These are phyloP conservation scores for Leucozona laternaria DNA, from an alignment of 2,888 invertebrate genomes.

Conservation along the genomic window DNA sequence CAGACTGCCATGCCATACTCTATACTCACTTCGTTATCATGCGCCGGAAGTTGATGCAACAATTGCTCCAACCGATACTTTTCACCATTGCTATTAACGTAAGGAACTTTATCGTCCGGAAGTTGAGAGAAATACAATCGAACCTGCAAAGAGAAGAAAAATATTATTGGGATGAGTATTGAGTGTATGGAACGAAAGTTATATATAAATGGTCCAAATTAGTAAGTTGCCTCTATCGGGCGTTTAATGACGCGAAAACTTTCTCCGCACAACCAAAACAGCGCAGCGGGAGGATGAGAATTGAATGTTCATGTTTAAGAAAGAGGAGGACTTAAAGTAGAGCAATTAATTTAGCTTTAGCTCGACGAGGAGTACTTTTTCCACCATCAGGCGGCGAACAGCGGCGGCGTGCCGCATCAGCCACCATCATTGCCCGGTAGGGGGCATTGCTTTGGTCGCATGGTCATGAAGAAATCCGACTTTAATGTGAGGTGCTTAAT, in stretches of 20 bases:
- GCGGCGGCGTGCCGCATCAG: constrained; percentile 22
- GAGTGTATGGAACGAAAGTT: constrained; percentile 21
- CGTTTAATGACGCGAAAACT: constrained; percentile 70
- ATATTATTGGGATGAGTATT: constrained; percentile 19
- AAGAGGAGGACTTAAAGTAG: constrained; percentile 52
- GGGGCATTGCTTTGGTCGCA: constrained; percentile 41
- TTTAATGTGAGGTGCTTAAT: constrained; percentile 55
- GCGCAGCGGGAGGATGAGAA: constrained; percentile 42
- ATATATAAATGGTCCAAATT: constrained; percentile 67
- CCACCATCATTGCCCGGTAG: constrained; percentile 16
- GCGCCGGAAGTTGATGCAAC: constrained; percentile 97
- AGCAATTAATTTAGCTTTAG: constrained; percentile 71
- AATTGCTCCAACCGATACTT: constrained; percentile 97
- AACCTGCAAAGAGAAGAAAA: constrained; percentile 88
- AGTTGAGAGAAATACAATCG: constrained; percentile 98
- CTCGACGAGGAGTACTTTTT: constrained; percentile 39
- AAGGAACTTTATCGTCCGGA: constrained; percentile 98
- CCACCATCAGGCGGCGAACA: not conserved
- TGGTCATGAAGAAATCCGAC: constrained; percentile 45
- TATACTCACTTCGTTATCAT: constrained; percentile 93
- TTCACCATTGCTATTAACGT: constrained; percentile 97
- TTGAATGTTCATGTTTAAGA: constrained; percentile 1
- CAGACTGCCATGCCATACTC: constrained; percentile 10
- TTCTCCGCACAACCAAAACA: constrained; percentile 47
- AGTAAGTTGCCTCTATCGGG: constrained; percentile 56